Percentiles rank a stretch among this genome's conserved stretches.
Evolutionary conservation across 2,113 vertebrate species (phyloP).

Genomic region (Pelusios castaneus): DNA sequence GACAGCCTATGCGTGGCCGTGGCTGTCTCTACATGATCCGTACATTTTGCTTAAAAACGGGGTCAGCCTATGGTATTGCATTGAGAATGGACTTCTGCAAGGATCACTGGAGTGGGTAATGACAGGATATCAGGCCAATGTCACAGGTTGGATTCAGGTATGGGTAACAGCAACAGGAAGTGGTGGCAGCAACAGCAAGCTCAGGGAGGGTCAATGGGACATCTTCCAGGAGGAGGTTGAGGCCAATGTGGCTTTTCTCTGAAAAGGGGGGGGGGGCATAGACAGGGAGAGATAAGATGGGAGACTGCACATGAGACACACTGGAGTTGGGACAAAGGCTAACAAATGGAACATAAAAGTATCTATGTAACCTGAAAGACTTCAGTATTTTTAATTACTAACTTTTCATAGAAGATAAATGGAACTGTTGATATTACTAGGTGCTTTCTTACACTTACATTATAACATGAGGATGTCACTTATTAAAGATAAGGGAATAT

Average conservation of each 20-base stretch:
- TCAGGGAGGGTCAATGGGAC: not conserved
- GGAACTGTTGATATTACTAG: not conserved
- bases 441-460: not conserved
- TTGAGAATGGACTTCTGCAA: not conserved
- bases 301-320: not conserved
- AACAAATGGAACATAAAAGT: not conserved
- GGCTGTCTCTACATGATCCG: not conserved
- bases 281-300: not conserved
- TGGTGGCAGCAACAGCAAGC: not conserved
- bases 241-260: not conserved
- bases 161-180: not conserved
- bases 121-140: not conserved
- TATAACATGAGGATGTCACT: not conserved
- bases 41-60: not conserved
- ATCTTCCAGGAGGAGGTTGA: not conserved
- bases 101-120: not conserved
- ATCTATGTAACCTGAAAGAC: not conserved
- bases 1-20: not conserved
- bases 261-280: not conserved
- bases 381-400: not conserved
- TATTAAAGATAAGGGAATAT: not conserved
- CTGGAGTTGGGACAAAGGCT: not conserved
- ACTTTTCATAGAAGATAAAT: not conserved
- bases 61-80: not conserved
- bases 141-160: not conserved